These are phyloP conservation scores for Nymphalis io DNA, from an alignment of 1,140 invertebrate genomes.

Conservation along the genomic window DNA sequence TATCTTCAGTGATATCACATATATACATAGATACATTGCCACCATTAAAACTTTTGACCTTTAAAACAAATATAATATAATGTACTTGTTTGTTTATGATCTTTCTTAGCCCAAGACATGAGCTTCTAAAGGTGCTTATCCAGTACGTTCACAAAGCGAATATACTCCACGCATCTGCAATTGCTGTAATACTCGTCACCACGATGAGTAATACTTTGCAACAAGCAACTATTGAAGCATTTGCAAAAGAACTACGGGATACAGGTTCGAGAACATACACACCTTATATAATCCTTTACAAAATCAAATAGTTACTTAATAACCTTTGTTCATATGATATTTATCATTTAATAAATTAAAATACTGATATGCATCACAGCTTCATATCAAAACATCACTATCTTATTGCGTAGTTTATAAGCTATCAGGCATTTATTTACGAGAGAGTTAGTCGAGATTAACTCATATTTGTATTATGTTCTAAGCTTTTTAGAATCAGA, in stretches of 20 bases:
- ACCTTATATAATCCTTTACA: background rate
- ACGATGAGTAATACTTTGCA: no score
- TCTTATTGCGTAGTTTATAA: constrained; percentile 24
- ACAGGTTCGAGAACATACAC: background rate
- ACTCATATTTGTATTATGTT: constrained; percentile 26
- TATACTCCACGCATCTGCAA: no score
- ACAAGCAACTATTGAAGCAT: no score
- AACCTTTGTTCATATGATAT: constrained; percentile 10
- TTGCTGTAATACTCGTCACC: no score
- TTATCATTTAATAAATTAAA: constrained; percentile 31
- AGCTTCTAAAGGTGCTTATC: no score
- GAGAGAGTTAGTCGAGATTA: constrained; percentile 25
- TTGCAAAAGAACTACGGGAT: background rate
- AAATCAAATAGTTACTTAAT: constrained; percentile 6
- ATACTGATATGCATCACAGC: constrained; percentile 19
- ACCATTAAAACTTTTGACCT: no score
- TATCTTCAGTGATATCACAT: no score
- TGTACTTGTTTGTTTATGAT: no score
- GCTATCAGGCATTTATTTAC: constrained; percentile 28
- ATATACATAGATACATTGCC: no score
- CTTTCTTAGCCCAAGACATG: no score
- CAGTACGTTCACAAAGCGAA: no score
- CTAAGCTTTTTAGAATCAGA: constrained; percentile 38
- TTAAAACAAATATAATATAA: no score
- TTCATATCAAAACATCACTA: constrained; percentile 33